These are phyloP conservation scores for Sinelater perroti DNA, from an alignment of 2,888 invertebrate species.

Conservation along the genomic window DNA sequence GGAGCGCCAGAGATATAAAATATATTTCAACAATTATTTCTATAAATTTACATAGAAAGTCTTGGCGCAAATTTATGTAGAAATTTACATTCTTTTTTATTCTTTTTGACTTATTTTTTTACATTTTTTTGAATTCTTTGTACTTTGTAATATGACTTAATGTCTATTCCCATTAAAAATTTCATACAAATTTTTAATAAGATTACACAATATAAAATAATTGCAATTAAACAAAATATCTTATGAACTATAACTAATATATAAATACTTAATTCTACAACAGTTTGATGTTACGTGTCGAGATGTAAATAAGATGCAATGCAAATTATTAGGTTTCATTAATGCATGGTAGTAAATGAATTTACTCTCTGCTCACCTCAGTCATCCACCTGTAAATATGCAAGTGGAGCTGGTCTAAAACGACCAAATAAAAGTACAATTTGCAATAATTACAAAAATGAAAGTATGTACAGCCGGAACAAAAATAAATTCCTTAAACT, in stretches of 20 bases:
- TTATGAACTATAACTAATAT: constrained; percentile 57
- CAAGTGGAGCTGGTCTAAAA: constrained; percentile 42
- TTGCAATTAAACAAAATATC: constrained; percentile 50
- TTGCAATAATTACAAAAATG: constrained; percentile 44
- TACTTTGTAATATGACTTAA: constrained; percentile 57
- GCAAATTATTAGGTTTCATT: constrained; percentile 9
- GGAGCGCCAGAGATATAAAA: constrained; percentile 58
- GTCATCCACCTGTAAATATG: constrained; percentile 16
- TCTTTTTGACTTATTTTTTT: constrained; percentile 51
- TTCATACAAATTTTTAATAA: constrained; percentile 52
- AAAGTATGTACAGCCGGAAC: constrained; percentile 45
- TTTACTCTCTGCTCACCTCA: constrained; percentile 17
- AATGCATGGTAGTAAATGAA: constrained; percentile 2
- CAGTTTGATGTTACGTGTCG: constrained; percentile 45
- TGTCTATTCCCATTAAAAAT: constrained; percentile 58
- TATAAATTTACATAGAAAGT: constrained; percentile 53
- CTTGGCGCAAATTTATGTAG: constrained; percentile 54
- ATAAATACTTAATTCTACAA: constrained; percentile 56
- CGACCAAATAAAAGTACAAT: constrained; percentile 44
- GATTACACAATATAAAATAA: constrained; percentile 54
- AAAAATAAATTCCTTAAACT: constrained; percentile 31
- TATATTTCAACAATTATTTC: constrained; percentile 56
- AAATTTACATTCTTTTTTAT: constrained; percentile 52
- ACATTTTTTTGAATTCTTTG: constrained; percentile 53
- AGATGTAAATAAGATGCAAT: constrained; percentile 38